phyloP scores from a whole-genome alignment of 2,113 vertebrate genomes.

The Callipepla californica region DNA sequence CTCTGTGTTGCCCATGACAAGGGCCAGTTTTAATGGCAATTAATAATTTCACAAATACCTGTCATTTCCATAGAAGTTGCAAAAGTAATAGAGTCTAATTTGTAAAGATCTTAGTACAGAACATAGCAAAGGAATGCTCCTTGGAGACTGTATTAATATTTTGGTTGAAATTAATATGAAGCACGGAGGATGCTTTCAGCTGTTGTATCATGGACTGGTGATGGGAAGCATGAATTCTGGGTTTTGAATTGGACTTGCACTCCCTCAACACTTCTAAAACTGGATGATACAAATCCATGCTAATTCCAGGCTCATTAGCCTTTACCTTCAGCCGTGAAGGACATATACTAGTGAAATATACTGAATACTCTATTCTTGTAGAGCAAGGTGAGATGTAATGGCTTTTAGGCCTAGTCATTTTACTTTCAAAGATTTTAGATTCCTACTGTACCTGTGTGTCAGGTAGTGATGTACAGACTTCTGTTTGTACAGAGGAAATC shows the following conservation, averaged over 20 bases:
- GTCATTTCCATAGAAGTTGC: neutral
- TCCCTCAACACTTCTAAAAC: constrained; percentile 48
- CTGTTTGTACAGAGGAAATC: neutral
- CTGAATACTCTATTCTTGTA: neutral
- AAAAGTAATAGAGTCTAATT: neutral
- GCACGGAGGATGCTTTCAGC: neutral
- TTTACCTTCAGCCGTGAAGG: constrained; percentile 51
- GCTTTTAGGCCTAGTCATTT: neutral
- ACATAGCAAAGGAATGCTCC: neutral
- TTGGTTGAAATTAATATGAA: neutral
- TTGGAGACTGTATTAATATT: neutral
- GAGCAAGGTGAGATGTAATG: neutral
- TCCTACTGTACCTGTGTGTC: neutral
- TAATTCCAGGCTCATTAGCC: constrained; percentile 48
- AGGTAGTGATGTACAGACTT: neutral
- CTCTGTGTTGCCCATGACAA: neutral
- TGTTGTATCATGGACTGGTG: neutral
- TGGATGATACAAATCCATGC: constrained; percentile 20
- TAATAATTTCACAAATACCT: neutral
- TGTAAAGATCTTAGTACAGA: neutral
- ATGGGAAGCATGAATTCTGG: constrained; percentile 6
- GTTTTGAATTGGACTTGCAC: neutral
- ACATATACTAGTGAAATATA: neutral
- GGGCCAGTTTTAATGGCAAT: neutral
- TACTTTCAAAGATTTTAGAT: neutral